These are phyloP conservation scores for Lucinisca nassula DNA, from an alignment of 2,888 invertebrate genomes.

Conservation along the genomic window DNA sequence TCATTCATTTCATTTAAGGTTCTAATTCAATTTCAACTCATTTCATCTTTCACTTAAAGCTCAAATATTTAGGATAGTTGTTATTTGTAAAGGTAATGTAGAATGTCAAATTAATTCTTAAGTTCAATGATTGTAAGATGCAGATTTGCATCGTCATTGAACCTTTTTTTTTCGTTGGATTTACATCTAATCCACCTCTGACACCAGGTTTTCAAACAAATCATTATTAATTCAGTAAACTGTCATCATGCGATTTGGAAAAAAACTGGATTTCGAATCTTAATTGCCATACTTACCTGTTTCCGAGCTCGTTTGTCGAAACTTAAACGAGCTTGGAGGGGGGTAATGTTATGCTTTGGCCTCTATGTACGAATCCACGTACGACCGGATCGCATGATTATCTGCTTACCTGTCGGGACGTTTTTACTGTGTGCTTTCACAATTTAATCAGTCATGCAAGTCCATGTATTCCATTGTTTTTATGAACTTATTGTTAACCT, in stretches of 20 bases:
- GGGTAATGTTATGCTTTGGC: background rate
- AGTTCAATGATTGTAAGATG: background rate
- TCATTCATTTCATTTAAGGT: too few species aligned
- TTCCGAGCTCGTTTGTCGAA: background rate
- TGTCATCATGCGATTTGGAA: background rate
- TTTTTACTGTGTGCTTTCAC: too few species aligned
- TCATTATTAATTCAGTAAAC: background rate
- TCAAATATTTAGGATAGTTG: too few species aligned
- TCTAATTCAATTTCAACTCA: too few species aligned
- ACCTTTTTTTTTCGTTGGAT: background rate
- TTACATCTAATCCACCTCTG: background rate
- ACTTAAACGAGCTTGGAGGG: background rate
- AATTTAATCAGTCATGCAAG: too few species aligned
- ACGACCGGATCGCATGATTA: background rate
- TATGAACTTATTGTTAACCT: background rate
- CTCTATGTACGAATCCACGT: background rate
- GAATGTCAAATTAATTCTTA: background rate
- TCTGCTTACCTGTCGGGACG: background rate
- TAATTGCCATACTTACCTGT: slow-evolving; percentile 11
- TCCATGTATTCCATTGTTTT: too few species aligned
- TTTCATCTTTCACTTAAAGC: too few species aligned
- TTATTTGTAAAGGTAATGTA: background rate
- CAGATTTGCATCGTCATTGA: background rate
- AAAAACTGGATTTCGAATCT: background rate
- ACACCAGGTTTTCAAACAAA: background rate